Conservation (phyloP, 2,888 invertebrate genomes). For the Cantharis lateralis region DNA sequence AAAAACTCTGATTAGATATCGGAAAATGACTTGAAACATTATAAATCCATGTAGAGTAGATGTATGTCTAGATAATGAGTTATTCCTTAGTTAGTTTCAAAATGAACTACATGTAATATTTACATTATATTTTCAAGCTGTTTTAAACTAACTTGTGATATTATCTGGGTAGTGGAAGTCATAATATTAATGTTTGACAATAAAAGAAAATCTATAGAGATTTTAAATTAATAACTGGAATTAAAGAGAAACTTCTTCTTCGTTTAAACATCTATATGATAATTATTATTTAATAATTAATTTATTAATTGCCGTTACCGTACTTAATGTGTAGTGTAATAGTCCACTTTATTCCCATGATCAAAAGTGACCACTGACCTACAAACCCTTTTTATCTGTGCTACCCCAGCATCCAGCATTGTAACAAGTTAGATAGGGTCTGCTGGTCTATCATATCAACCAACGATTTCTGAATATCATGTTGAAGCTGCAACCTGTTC, state of each 20-base stretch:
- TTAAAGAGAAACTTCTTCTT: neutral
- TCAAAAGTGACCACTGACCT: slow-evolving; percentile 28
- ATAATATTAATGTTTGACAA: no score
- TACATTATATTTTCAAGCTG: no score
- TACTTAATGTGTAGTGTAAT: neutral
- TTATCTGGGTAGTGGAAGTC: no score
- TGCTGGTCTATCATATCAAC: slow-evolving; percentile 13
- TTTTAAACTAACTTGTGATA: no score
- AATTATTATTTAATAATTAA: neutral
- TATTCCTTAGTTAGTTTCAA: no score
- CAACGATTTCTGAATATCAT: slow-evolving; percentile 10
- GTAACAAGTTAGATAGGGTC: slow-evolving; percentile 20
- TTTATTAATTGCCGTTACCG: neutral
- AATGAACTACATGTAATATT: no score
- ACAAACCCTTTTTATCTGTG: slow-evolving; percentile 28
- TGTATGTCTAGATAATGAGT: no score
- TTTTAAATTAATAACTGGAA: neutral
- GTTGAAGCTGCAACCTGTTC: slow-evolving; percentile 25
- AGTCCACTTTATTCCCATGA: slow-evolving; percentile 16
- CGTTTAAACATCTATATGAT: neutral
- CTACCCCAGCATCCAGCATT: slow-evolving; percentile 23
- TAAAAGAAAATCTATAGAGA: no score
- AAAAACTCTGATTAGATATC: no score
- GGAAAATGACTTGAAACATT: no score
- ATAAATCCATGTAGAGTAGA: no score